Evolutionary conservation across 2,888 invertebrate species (phyloP).

Genomic region (Epinotia demarniana): DNA sequence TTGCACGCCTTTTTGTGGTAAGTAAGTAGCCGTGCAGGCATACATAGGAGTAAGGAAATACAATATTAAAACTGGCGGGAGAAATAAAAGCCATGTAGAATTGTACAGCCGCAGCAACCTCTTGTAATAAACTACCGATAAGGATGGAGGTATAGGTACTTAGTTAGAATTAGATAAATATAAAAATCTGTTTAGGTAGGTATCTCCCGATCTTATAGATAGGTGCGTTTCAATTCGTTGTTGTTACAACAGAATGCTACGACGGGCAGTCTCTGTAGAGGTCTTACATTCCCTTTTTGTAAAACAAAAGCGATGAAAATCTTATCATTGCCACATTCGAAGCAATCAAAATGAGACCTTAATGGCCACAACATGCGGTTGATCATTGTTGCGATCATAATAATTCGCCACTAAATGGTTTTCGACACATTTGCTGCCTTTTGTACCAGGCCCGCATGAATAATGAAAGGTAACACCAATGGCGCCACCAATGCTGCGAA

Average conservation of each 20-base stretch:
- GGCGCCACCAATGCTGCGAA: not conserved
- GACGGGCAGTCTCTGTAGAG: not conserved
- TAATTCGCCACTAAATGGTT: slow-evolving; percentile 41
- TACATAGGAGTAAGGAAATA: not conserved
- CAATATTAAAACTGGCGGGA: not conserved
- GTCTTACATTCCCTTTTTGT: not conserved
- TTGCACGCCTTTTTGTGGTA: no score
- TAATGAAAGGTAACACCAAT: not conserved
- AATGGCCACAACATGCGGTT: not conserved
- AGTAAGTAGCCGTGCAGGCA: slow-evolving; percentile 6
- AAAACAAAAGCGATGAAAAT: slow-evolving; percentile 16
- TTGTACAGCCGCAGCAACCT: not conserved
- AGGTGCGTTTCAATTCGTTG: not conserved
- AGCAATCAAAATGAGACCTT: slow-evolving; percentile 21
- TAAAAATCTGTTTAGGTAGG: not conserved
- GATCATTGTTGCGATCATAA: slow-evolving; percentile 24
- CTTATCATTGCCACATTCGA: not conserved
- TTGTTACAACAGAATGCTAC: not conserved
- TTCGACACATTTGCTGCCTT: slow-evolving; percentile 44
- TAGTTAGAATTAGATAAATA: not conserved
- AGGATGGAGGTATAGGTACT: not conserved
- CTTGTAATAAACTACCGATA: not conserved
- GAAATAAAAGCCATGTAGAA: not conserved
- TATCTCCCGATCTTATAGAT: not conserved
- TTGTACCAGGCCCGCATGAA: slow-evolving; percentile 37